These are phyloP conservation scores for Drosophila melanosoma DNA, from an alignment of 2,888 invertebrate species.

Conservation along the genomic window DNA sequence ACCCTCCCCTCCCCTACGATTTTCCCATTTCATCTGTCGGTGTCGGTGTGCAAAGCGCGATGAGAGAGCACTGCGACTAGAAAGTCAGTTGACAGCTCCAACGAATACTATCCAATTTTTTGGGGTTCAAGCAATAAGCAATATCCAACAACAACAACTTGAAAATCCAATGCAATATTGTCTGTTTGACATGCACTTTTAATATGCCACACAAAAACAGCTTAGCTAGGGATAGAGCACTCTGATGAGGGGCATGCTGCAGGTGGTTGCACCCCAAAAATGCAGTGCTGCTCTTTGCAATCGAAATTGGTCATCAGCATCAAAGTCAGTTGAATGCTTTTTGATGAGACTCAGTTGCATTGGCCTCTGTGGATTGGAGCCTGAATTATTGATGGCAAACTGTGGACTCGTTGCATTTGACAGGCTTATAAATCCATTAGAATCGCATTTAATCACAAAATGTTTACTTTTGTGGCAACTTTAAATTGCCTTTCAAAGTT, in stretches of 20 bases:
- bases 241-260: conserved; percentile 4
- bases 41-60: conserved; percentile 62
- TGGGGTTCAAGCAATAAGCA: conserved; percentile 52
- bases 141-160: conserved; percentile 22
- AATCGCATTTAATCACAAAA: background rate
- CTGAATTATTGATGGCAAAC: background rate
- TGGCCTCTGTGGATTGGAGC: background rate
- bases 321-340: conserved; percentile 12
- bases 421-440: background rate
- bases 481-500: background rate
- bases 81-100: conserved; percentile 48
- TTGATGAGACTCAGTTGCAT: conserved; percentile 4
- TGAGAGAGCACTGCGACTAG: conserved; percentile 45
- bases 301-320: conserved; percentile 37
- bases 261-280: background rate
- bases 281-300: conserved; percentile 18
- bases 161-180: conserved; percentile 61
- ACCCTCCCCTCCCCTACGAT: too few relatives aligned
- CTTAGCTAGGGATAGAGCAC: conserved; percentile 6
- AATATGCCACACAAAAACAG: conserved; percentile 63
- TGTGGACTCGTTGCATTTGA: background rate
- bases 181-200: conserved; percentile 77
- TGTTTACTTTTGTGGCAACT: background rate
- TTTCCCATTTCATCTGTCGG: conserved; percentile 11
- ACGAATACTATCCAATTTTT: conserved; percentile 61